Conservation (phyloP, 2,888 invertebrate genomes). For the Pilophorus perplexus region DNA sequence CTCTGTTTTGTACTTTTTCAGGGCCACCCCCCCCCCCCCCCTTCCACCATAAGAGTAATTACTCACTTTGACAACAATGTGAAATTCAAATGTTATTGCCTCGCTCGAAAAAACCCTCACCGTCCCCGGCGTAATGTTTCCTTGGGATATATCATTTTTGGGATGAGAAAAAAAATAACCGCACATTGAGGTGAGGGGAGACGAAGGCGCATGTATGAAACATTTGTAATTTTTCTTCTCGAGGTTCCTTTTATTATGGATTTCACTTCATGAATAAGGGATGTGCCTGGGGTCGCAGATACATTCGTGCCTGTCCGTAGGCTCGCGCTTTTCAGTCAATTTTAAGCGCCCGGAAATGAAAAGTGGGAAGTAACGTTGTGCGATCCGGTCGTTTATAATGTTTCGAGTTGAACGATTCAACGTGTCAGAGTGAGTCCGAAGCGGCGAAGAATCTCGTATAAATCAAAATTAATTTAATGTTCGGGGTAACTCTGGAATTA, state of each 20-base stretch:
- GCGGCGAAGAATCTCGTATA: too few relatives aligned
- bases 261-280: slow-evolving; percentile 32
- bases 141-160: slow-evolving; percentile 17
- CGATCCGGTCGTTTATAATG: too few relatives aligned
- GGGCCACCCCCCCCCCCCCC: not conserved
- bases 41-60: slow-evolving; percentile 2
- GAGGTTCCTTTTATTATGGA: slow-evolving; percentile 25
- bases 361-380: too few relatives aligned
- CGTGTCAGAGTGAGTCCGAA: too few relatives aligned
- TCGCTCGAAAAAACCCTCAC: too few relatives aligned
- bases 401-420: too few relatives aligned
- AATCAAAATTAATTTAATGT: too few relatives aligned
- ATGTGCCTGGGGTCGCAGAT: too few relatives aligned
- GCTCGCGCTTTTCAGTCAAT: too few relatives aligned
- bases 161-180: slow-evolving; percentile 12
- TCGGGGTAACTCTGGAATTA: too few relatives aligned
- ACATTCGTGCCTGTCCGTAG: too few relatives aligned
- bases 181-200: not conserved
- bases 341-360: too few relatives aligned
- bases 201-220: slow-evolving; percentile 27
- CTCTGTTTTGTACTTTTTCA: not conserved
- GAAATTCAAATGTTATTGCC: slow-evolving; percentile 39
- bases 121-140: slow-evolving; percentile 9
- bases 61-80: slow-evolving; percentile 37
- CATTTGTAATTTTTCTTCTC: slow-evolving; percentile 24